Base-by-base conservation (phyloP, 2,797 vertebrate species). In the Sebastiscus albofasciatus region DNA sequence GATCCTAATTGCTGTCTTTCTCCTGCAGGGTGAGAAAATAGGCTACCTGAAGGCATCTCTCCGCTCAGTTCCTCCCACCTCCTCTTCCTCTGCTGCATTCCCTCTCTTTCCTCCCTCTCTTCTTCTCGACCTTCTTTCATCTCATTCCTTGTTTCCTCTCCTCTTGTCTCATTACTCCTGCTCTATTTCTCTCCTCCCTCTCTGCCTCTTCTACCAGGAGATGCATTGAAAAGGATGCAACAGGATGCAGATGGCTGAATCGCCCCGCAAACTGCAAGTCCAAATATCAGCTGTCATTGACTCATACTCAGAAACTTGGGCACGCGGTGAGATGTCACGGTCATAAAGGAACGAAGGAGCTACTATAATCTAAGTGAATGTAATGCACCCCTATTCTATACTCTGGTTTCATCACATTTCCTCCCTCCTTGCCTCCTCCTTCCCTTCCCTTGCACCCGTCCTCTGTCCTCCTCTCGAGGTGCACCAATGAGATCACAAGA, bases 1-100 rank as follows among this genome's bases (percentile, higher is more conserved):
- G 39, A 75, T 79, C 84, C 87, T 94, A 91, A 92, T 92, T 92
- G 91, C 87, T 61, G 83, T 89, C 86, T 91, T 79, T 83, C 71
- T 86, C 92, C 92, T 84, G 85, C 90, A 78, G 89, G 88, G 89
- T 85, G 86, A 87, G 81, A 88, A 94, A 92, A 91, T 89, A 88
- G 84, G 83, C 85, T 82, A 89, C 90, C 90, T 86, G 82, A 90
- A 90, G 90, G 84, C 86, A 89, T 90, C 82, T 58, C 79, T 58
- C 75, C 70, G 62, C 84, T 85, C 55, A 4, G 49, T 82, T 49
- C 79, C 85, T 79, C 82, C 85, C 84, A 66, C 80, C 55, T 80
- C 64, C n/a, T 66, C 33, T 5, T 29, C 56, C 36, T 33, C 59
- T 16, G 49, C 66, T 74, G 46, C 29, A 34, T 56, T 80, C 54